Conservation (phyloP, 2,888 invertebrate species). For the Hirtodrosophila histrioides region DNA sequence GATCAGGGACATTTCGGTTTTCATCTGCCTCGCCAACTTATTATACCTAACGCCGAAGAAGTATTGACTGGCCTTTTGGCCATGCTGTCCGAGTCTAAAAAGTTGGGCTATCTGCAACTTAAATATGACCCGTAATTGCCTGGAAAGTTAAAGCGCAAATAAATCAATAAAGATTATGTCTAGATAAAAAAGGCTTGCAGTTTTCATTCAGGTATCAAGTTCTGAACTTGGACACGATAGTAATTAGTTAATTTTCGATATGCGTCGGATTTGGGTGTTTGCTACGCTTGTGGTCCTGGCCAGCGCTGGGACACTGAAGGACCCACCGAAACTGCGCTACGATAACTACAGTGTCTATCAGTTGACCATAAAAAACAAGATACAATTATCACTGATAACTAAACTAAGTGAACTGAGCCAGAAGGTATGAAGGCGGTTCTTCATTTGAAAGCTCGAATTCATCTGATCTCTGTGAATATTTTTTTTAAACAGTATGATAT, state of each 20-base stretch:
- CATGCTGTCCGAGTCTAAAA: constrained; percentile 81
- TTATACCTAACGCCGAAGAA: constrained; percentile 87
- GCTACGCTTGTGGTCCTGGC: constrained; percentile 55
- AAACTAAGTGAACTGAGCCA: constrained; percentile 31
- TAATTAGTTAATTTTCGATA: constrained; percentile 41
- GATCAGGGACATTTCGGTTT: constrained; percentile 89
- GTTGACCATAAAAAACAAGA: constrained; percentile 84
- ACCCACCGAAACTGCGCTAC: constrained; percentile 71
- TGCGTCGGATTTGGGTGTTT: constrained; percentile 64
- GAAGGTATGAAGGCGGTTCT: constrained; percentile 26
- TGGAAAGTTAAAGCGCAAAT: constrained; percentile 31
- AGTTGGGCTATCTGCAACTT: constrained; percentile 65
- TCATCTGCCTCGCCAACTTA: constrained; percentile 87
- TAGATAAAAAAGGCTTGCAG: constrained; percentile 7
- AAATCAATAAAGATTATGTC: constrained; percentile 51
- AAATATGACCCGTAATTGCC: constrained; percentile 37
- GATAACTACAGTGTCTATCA: constrained; percentile 81
- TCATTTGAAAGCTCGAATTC: not conserved
- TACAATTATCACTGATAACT: constrained; percentile 85
- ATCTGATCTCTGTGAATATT: not conserved
- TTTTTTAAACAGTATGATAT: constrained; percentile 66
- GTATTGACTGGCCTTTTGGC: constrained; percentile 85
- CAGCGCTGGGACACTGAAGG: constrained; percentile 48
- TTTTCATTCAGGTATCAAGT: constrained; percentile 14
- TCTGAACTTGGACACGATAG: not conserved